Conservation (phyloP, 2,797 vertebrate genomes). For the Acanthurus lineatus region DNA sequence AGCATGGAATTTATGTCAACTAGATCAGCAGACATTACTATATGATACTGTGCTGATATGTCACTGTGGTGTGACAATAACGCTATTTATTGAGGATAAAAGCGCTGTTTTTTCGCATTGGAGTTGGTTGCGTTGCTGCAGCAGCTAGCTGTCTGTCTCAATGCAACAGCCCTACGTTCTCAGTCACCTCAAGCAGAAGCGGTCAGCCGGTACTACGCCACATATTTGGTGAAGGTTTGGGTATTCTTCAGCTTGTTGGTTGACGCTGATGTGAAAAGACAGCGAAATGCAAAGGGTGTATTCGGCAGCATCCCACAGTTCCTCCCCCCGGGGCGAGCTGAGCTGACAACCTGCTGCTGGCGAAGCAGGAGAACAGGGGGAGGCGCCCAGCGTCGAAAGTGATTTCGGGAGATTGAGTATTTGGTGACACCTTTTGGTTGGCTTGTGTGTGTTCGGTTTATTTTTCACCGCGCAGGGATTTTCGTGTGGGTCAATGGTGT, state of each 20-base stretch:
- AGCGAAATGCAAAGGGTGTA: conserved; percentile 43
- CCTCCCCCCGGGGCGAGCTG: conserved; percentile 37
- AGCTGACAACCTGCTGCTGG: conserved; percentile 56
- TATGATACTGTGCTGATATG: conserved; percentile 5
- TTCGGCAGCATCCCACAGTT: conserved; percentile 56
- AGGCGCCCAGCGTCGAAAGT: conserved; percentile 35
- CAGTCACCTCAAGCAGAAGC: conserved; percentile 62
- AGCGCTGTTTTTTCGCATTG: background rate
- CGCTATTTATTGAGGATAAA: conserved; percentile 1
- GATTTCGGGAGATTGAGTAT: conserved; percentile 61
- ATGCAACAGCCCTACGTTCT: conserved; percentile 13
- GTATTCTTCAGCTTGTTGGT: conserved; percentile 12
- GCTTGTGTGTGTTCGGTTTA: conserved; percentile 41
- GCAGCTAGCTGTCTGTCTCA: conserved; percentile 18
- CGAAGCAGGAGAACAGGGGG: conserved; percentile 18
- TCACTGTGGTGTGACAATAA: background rate
- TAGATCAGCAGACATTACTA: background rate
- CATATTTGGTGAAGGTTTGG: conserved; percentile 41
- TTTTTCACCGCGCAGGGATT: accelerated
- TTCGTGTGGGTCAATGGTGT: background rate
- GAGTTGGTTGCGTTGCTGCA: conserved; percentile 31
- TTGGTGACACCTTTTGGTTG: background rate
- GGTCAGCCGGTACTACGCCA: conserved; percentile 61
- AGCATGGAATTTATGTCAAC: background rate
- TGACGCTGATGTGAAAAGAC: conserved; percentile 18